Evolutionary conservation across 2,797 vertebrate genomes (phyloP), one percentile per base, ranked within the genome.

Genomic region (Lutjanus argentimaculatus): DNA sequence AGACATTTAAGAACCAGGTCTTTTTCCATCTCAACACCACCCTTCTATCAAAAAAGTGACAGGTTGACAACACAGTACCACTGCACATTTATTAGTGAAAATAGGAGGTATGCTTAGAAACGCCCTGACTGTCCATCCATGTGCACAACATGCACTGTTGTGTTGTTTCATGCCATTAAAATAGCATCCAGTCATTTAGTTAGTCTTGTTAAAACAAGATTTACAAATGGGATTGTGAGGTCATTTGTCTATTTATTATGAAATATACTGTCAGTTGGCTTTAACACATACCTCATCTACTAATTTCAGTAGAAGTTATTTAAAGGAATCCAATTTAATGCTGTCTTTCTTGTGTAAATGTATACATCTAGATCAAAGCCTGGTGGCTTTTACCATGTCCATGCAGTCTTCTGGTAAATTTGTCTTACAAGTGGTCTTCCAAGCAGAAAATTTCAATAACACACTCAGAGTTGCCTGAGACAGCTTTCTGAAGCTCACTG

Each of bases 401-500:
- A 71, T 63, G 53, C 45, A 75, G 51, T 76, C 17, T 58, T 65
- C 69, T 64, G 69, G 59, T 77, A 70, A 57, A 82, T 86, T 53
- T 75, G 42, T 10, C 73, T 77, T 66, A 72, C 63, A 58, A 79
- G 59, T 77, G 67, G 72, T 83, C 75, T 66, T 75, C 72, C 67
- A 48, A 82, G 84, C 80, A 80, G 78, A 81, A 86, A 16, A 82
- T 83, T 58, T 75, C 52, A 75, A 73, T 72, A 76, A 77, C 69
- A 75, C 67, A 63, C 77, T 82, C 45, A 78, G 49, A 72, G 59
- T 77, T 70, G 59, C 13, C 72, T 77, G 46, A 77, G 72, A 58
- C 42, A 57, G 65, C 22, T 82, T 67, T 76, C 22, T 71, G 66
- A 79, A 78, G 73, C 56, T 72, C 43, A 49, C 61, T 81, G 53